Evolutionary conservation across 2,888 invertebrate genomes (phyloP).

Genomic region (Drosophila phalerata): DNA sequence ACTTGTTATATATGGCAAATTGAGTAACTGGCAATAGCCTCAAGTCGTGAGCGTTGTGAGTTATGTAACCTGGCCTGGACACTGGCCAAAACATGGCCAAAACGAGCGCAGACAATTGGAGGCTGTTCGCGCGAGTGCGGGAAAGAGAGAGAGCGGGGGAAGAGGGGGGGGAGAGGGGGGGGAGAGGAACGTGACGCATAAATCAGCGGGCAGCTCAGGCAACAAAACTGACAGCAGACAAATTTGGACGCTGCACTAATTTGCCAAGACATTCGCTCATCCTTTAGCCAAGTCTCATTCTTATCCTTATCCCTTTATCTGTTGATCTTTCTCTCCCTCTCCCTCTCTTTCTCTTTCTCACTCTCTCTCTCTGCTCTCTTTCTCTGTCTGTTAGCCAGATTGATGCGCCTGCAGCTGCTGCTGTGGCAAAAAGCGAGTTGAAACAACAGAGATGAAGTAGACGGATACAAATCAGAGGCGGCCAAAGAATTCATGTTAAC

Average conservation of each 20-base stretch:
- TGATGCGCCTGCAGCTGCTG: slow-evolving; percentile 76
- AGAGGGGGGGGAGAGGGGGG: not conserved
- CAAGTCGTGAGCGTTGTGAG: slow-evolving; percentile 73
- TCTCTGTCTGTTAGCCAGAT: slow-evolving; percentile 65
- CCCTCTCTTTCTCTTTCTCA: slow-evolving; percentile 21
- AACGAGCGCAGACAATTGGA: slow-evolving; percentile 56
- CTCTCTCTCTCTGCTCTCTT: slow-evolving; percentile 2
- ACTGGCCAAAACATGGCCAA: slow-evolving; percentile 53
- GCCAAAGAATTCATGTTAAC: slow-evolving; percentile 77
- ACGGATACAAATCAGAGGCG: slow-evolving; percentile 70
- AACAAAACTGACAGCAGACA: slow-evolving; percentile 80
- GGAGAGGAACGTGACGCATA: slow-evolving; percentile 73
- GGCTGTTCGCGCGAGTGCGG: slow-evolving; percentile 20
- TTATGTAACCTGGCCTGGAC: slow-evolving; percentile 70
- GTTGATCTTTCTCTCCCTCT: slow-evolving; percentile 39
- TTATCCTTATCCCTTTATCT: slow-evolving; percentile 41
- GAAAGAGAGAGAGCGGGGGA: no score
- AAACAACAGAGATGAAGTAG: slow-evolving; percentile 22
- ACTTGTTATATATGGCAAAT: slow-evolving; percentile 69
- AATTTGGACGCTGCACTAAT: slow-evolving; percentile 79
- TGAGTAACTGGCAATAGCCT: slow-evolving; percentile 79
- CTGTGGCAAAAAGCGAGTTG: slow-evolving; percentile 40
- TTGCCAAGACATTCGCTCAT: slow-evolving; percentile 80
- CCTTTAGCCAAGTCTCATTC: slow-evolving; percentile 12
- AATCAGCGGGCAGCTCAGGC: slow-evolving; percentile 72